A percentile compares a stretch with the other conserved stretches of the same genome.
phyloP scores from a whole-genome alignment of 2,797 vertebrate species.

The Amblyopsis hoosieri region DNA sequence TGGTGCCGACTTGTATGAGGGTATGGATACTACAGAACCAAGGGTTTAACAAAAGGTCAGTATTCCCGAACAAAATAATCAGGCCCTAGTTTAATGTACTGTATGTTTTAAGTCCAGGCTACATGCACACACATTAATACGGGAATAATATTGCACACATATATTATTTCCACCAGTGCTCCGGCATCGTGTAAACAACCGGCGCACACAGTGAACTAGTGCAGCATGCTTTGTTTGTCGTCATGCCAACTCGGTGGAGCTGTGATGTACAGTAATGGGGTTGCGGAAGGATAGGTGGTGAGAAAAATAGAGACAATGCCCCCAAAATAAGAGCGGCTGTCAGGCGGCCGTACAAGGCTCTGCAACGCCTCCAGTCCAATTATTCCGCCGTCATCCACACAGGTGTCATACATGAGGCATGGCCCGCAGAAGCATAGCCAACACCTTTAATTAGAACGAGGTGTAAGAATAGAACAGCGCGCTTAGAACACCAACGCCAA shows the following conservation, averaged over 20 bases:
- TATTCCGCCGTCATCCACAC: constrained; percentile 60
- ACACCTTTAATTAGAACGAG: constrained; percentile 74
- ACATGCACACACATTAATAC: constrained; percentile 2
- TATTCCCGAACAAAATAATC: too few species aligned
- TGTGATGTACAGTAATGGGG: constrained; percentile 54
- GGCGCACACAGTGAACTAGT: constrained; percentile 44
- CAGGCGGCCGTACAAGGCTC: constrained; percentile 58
- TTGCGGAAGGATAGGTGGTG: constrained; percentile 29
- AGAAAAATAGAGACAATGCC: constrained; percentile 37
- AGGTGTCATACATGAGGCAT: constrained; percentile 62
- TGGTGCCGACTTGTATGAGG: too few species aligned
- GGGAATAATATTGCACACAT: constrained; percentile 62
- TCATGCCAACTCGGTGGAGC: constrained; percentile 57
- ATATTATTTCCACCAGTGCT: constrained; percentile 63
- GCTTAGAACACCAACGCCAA: constrained; percentile 15
- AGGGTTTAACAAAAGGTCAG: too few species aligned
- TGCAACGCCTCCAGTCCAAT: constrained; percentile 61
- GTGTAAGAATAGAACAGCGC: constrained; percentile 61
- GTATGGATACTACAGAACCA: too few species aligned
- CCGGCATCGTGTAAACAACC: constrained; percentile 21
- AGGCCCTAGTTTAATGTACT: too few species aligned
- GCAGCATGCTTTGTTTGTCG: constrained; percentile 54
- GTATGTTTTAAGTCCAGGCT: too few species aligned
- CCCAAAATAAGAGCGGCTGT: constrained; percentile 70
- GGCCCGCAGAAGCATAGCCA: constrained; percentile 56